Evolutionary conservation across 2,797 vertebrate species (phyloP).

Genomic region (Gouania willdenowi): DNA sequence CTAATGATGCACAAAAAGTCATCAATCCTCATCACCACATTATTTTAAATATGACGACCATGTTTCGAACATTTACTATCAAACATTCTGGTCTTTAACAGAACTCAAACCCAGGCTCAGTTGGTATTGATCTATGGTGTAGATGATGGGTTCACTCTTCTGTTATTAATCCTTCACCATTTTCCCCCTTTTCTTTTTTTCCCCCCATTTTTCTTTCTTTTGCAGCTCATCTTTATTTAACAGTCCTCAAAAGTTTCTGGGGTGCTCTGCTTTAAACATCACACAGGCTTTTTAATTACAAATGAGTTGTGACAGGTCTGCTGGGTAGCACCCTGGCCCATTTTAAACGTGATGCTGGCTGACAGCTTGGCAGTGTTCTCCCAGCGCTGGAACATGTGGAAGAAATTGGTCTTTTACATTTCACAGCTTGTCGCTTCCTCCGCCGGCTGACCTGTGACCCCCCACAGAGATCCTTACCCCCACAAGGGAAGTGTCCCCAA

Average conservation of each 20-base stretch:
- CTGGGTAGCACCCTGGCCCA: constrained; percentile 84
- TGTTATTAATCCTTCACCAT: constrained; percentile 69
- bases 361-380: constrained; percentile 87
- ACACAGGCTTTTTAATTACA: constrained; percentile 86
- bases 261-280: constrained; percentile 89
- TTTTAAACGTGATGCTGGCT: constrained; percentile 84
- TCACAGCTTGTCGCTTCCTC: constrained; percentile 99
- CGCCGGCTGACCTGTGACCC: constrained; percentile 91
- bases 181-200: constrained; percentile 20
- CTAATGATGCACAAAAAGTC: too few species aligned
- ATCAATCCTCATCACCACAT: too few species aligned
- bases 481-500: constrained; percentile 92
- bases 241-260: constrained; percentile 77
- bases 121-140: constrained; percentile 72
- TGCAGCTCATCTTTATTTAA: constrained; percentile 82
- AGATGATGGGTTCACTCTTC: constrained; percentile 46
- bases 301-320: constrained; percentile 93
- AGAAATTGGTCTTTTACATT: constrained; percentile 99
- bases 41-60: too few species aligned
- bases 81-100: constrained; percentile 22
- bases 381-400: constrained; percentile 94
- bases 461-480: constrained; percentile 88
- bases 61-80: too few species aligned
- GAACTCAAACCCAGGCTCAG: constrained; percentile 54
- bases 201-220: constrained; percentile 1